Base-by-base conservation (phyloP, 2,888 invertebrate species). In the Melieria picta region DNA sequence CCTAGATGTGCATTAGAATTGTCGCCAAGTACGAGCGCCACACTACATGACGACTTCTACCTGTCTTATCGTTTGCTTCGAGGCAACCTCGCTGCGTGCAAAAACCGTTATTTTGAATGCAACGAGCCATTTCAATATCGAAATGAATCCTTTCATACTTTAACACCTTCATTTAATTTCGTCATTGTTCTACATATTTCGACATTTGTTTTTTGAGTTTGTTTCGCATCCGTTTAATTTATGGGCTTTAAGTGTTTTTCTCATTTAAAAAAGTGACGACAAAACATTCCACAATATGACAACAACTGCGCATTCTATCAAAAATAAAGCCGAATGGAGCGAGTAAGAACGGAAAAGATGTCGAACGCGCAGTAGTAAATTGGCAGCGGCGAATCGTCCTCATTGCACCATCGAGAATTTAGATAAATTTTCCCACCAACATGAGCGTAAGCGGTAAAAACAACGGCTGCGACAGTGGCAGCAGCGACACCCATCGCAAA, bases 221-320 rank as follows among this genome's bases (percentile, higher is more conserved):
- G 73, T 75, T 71, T 76, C 72, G 74, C 77, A 75, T 72, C 76
- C 30, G 30, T 64, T 78, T 83, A 84, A 83, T 84, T 83, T 83
- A 83, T 83, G 83, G 83, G 79, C 84, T 82, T 82, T 80, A 80
- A 80, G 79, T 78, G 81, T 81, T 77, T 76, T 76, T 77, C 60
- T 69, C 75, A 77, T 80, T 78, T 77, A 68, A 76, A 80, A 83
- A 84, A 80, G 84, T 84, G 84, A 83, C 82, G 83, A 84, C 83
- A 83, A 83, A 83, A 84, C 82, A 83, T 83, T 83, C 84, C 83
- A 83, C 83, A 83, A 83, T 83, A 82, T 83, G 82, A 83, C 84
- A 81, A 82, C 81, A 80, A 79, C 74, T 74, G 72, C 74, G 60
- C 58, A 67, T 67, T 67, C 42, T 69, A 57, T 63, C 62, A 57